phyloP scores from a whole-genome alignment of 2,888 invertebrate genomes.

The Priocnemis perturbator region DNA sequence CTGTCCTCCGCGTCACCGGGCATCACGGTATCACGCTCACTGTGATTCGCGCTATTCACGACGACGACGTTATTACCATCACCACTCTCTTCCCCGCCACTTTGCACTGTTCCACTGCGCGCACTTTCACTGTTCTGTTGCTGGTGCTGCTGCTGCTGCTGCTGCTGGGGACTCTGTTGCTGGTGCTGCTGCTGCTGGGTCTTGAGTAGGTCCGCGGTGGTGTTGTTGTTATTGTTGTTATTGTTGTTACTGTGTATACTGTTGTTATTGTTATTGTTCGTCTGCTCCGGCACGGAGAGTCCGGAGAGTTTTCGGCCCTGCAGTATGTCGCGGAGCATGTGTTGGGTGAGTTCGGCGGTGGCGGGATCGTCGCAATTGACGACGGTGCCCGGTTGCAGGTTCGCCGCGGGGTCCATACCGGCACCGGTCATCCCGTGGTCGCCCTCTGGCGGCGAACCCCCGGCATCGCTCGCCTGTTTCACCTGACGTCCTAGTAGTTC shows the following conservation, averaged over 20 bases:
- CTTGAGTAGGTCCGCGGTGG: slow-evolving; percentile 76
- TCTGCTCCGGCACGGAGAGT: slow-evolving; percentile 83
- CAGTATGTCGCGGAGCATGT: slow-evolving; percentile 92
- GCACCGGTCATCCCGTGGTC: slow-evolving; percentile 76
- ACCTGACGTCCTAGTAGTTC: slow-evolving; percentile 90
- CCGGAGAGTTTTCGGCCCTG: slow-evolving; percentile 92
- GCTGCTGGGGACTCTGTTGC: slow-evolving; percentile 77
- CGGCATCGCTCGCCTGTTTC: slow-evolving; percentile 82
- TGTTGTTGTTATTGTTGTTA: slow-evolving; percentile 62
- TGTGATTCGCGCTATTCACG: slow-evolving; percentile 64
- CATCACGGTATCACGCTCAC: slow-evolving; percentile 72
- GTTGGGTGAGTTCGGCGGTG: slow-evolving; percentile 82
- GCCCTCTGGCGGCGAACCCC: slow-evolving; percentile 77
- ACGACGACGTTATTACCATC: slow-evolving; percentile 67
- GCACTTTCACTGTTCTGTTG: slow-evolving; percentile 72
- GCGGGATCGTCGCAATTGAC: slow-evolving; percentile 79
- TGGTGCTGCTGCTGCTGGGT: slow-evolving; percentile 76
- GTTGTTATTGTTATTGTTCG: slow-evolving; percentile 76
- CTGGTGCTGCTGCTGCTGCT: slow-evolving; percentile 77
- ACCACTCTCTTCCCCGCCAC: slow-evolving; percentile 73
- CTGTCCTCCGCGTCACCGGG: slow-evolving; percentile 73
- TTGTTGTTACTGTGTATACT: slow-evolving; percentile 77
- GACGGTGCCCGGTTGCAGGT: slow-evolving; percentile 75
- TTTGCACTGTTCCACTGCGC: slow-evolving; percentile 73
- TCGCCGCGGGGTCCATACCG: slow-evolving; percentile 72